Conservation (phyloP, 2,888 invertebrate species). For the Lycophotia porphyrea region DNA sequence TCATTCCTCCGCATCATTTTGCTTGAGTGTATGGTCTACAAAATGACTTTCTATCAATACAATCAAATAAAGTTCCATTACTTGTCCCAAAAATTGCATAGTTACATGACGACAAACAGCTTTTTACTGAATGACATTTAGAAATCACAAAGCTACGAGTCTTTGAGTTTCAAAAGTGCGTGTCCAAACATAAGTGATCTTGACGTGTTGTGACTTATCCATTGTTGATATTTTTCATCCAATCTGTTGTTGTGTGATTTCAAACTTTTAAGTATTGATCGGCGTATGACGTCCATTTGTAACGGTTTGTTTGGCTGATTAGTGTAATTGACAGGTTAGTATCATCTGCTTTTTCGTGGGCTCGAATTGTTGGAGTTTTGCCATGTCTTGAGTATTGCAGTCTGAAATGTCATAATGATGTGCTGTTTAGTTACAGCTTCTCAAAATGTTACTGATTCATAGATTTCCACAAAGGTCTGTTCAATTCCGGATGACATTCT, state of each 20-base stretch:
- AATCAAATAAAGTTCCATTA: background rate
- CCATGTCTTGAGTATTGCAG: conserved; percentile 5
- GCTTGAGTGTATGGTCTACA: background rate
- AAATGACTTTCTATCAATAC: conserved; percentile 30
- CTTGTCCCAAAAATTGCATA: conserved; percentile 2
- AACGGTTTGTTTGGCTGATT: conserved; percentile 56
- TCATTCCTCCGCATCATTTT: background rate
- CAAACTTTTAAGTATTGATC: conserved; percentile 65
- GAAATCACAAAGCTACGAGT: conserved; percentile 43
- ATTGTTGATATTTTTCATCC: conserved; percentile 67
- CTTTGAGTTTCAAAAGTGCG: conserved; percentile 55
- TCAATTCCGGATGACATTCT: background rate
- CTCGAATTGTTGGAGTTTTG: background rate
- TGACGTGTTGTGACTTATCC: conserved; percentile 57
- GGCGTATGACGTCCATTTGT: conserved; percentile 71
- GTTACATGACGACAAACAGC: conserved; percentile 31
- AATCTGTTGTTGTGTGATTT: conserved; percentile 59
- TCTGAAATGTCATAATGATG: background rate
- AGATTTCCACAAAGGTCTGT: background rate
- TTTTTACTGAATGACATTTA: conserved; percentile 34
- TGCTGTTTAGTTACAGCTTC: background rate
- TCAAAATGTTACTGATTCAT: background rate
- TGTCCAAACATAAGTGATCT: conserved; percentile 64
- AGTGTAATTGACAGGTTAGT: conserved; percentile 29
- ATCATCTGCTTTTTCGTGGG: conserved; percentile 38